Conservation (phyloP, 2,888 invertebrate genomes). For the Lasioglossum leucozonium region DNA sequence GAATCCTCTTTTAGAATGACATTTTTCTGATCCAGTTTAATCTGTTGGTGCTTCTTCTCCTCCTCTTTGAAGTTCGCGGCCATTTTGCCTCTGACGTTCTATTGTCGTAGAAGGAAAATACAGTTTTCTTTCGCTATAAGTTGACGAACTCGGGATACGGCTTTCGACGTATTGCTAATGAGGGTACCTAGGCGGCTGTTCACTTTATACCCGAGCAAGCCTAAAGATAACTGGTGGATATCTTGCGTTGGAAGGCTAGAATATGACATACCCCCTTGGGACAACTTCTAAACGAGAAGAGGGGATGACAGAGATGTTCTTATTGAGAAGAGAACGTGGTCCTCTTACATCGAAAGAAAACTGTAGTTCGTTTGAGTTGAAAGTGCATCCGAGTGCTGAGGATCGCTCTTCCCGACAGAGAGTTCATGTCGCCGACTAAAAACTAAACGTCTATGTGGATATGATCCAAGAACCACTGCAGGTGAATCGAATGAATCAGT, state of each 20-base stretch:
- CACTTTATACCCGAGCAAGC: too few relatives aligned
- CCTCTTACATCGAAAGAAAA: neutral
- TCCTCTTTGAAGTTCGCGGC: constrained; percentile 9
- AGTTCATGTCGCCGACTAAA: constrained; percentile 40
- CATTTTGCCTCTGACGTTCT: constrained; percentile 12
- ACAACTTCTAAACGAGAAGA: neutral
- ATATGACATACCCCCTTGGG: neutral
- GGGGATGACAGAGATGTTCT: neutral
- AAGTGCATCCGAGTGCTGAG: neutral
- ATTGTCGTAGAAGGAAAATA: neutral
- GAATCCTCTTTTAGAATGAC: neutral
- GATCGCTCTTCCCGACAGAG: constrained; percentile 66
- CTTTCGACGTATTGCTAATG: neutral
- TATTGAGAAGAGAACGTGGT: neutral
- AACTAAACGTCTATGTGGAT: constrained; percentile 62
- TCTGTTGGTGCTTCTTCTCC: neutral
- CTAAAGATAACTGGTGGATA: too few relatives aligned
- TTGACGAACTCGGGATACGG: neutral
- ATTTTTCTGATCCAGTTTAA: neutral
- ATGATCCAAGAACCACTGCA: constrained; percentile 51
- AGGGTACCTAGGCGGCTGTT: too few relatives aligned
- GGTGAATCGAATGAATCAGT: constrained; percentile 65
- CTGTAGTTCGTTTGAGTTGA: neutral
- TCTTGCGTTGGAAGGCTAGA: neutral
- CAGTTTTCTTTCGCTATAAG: neutral